Conservation (phyloP, 2,113 vertebrate genomes). For the Setophaga kirtlandii region DNA sequence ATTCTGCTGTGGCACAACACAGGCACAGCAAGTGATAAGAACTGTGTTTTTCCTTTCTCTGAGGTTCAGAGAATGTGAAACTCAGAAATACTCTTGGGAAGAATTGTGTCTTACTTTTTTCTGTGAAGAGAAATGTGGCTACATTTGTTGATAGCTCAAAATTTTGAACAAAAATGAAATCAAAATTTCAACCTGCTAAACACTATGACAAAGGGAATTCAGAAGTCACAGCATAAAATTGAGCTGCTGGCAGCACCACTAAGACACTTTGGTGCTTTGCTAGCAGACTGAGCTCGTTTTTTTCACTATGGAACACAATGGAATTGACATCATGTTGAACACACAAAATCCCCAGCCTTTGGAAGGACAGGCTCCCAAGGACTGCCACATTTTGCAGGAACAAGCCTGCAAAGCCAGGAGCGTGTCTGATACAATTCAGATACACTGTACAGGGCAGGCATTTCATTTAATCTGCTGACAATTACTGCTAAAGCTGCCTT, state of each 20-base stretch:
- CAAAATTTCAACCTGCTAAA: not conserved
- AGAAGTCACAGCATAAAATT: not conserved
- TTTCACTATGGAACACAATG: not conserved
- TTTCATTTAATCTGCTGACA: slow-evolving; percentile 37
- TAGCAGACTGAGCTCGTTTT: not conserved
- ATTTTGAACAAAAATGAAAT: not conserved
- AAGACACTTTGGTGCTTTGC: not conserved
- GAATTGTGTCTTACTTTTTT: too few relatives aligned
- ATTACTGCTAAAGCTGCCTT: slow-evolving; percentile 36
- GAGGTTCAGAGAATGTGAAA: too few relatives aligned
- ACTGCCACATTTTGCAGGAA: not conserved
- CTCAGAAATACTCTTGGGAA: too few relatives aligned
- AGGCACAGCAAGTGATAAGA: too few relatives aligned
- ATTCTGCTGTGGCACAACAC: too few relatives aligned
- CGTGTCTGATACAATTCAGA: not conserved
- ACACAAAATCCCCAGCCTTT: not conserved
- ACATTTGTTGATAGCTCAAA: not conserved
- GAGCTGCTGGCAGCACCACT: not conserved
- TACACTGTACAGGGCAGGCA: not conserved
- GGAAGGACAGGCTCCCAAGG: not conserved
- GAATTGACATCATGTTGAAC: not conserved
- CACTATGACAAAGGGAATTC: not conserved
- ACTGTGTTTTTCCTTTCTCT: too few relatives aligned
- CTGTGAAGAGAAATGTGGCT: too few relatives aligned
- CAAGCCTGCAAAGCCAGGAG: not conserved